Conservation (phyloP, 2,113 vertebrate genomes). For the Lonchura striata region DNA sequence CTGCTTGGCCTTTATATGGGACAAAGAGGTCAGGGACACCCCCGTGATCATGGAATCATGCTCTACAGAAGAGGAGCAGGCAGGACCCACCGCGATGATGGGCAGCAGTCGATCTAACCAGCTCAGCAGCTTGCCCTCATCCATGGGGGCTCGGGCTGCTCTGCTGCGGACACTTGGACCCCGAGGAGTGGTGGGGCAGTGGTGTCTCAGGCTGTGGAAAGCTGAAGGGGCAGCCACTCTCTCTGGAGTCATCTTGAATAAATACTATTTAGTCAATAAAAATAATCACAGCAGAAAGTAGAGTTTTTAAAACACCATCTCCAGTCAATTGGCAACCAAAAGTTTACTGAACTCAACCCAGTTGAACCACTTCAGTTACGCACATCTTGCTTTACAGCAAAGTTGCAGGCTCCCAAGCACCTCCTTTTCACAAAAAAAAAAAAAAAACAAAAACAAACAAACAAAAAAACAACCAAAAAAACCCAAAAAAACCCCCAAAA, state of each 20-base stretch:
- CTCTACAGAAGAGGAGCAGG: background rate
- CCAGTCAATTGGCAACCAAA: background rate
- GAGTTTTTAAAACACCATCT: background rate
- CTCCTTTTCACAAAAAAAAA: background rate
- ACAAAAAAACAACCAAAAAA: too few relatives aligned
- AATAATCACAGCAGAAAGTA: background rate
- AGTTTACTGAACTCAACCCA: background rate
- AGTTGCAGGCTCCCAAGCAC: background rate
- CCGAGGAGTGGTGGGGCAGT: rapidly evolving
- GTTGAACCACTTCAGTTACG: background rate
- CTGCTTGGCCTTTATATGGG: background rate
- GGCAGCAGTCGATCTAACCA: background rate
- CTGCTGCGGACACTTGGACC: background rate
- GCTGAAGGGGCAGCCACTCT: background rate
- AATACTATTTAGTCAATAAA: background rate
- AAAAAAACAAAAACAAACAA: too few relatives aligned
- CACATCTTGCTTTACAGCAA: background rate
- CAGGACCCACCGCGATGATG: background rate
- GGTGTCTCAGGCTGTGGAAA: background rate
- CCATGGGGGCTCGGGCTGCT: background rate
- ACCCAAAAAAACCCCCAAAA: too few relatives aligned
- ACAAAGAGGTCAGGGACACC: background rate
- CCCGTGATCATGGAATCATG: background rate
- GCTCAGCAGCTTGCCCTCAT: background rate
- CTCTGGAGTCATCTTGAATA: background rate